These are phyloP conservation scores for Pristionchus arcanus DNA, from an alignment of 2,888 invertebrate species.

Conservation along the genomic window DNA sequence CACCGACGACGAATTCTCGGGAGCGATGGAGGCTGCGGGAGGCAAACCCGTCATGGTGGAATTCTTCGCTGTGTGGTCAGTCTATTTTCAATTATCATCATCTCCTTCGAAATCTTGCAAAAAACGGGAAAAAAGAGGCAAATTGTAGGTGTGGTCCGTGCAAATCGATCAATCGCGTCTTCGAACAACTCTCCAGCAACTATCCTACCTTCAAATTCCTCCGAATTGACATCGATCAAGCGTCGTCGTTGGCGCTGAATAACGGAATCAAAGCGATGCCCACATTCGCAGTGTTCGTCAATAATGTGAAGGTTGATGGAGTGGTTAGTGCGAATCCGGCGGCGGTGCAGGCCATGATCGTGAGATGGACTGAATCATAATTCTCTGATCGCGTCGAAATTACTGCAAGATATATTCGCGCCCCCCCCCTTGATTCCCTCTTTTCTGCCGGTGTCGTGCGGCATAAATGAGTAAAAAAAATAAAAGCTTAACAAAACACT, in stretches of 20 bases:
- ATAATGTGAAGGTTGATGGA: slow-evolving; percentile 86
- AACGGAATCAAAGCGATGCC: slow-evolving; percentile 97
- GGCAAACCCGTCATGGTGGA: slow-evolving; percentile 75
- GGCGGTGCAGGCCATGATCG: slow-evolving; percentile 90
- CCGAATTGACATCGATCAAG: slow-evolving; percentile 89
- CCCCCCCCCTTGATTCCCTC: too few relatives aligned
- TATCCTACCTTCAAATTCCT: slow-evolving; percentile 92
- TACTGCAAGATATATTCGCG: too few relatives aligned
- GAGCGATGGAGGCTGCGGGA: slow-evolving; percentile 66
- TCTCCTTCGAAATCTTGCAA: too few relatives aligned
- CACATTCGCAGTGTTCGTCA: slow-evolving; percentile 95
- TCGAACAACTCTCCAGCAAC: slow-evolving; percentile 90
- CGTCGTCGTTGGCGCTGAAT: slow-evolving; percentile 84
- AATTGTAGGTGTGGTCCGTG: slow-evolving; percentile 94
- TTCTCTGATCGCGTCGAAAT: too few relatives aligned
- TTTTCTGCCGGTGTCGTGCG: too few relatives aligned
- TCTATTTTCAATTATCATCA: too few relatives aligned
- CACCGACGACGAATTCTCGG: slow-evolving; percentile 69
- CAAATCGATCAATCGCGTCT: slow-evolving; percentile 92
- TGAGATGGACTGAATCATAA: slow-evolving; percentile 82
- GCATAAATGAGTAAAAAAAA: too few relatives aligned
- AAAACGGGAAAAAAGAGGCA: too few relatives aligned
- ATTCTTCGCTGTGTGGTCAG: slow-evolving; percentile 77
- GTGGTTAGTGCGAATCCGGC: slow-evolving; percentile 91
- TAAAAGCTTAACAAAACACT: too few relatives aligned